Evolutionary conservation across 2,888 invertebrate species (phyloP), one percentile per base, ranked within the genome.

Genomic region (Acrocyrtus sp.): DNA sequence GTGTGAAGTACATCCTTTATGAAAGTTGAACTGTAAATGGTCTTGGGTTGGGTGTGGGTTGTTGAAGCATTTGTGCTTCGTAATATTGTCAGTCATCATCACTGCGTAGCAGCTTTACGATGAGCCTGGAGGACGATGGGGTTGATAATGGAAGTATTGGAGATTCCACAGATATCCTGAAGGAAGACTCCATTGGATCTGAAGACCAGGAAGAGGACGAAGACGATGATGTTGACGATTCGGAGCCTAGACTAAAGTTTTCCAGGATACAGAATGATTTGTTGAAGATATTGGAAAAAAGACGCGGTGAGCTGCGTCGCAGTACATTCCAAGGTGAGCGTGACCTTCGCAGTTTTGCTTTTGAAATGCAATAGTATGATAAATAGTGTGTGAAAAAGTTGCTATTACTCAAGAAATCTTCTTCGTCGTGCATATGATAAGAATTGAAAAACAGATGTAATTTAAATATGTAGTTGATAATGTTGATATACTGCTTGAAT

Each of bases 281-380:
- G 47, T 88, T 91, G 82, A 89, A 89, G 82, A 95, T 97, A 81
- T 86, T 98, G 34, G 88, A 91, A 82, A n/a, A 92, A 91, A 83
- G 93, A 94, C 85, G 91, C 92, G 80, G 94, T 95, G 58, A 96
- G 94, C 83, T 96, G 96, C 84, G 92, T 96, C 82, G 93, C 95
- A 75, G 94, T 96, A 48, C 96, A 97, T 85, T 90, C 95, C 8
- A 96, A 96, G 87, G 93, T 93, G 83, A 4, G 54, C n/a, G n/a
- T n/a, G n/a, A n/a, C n/a, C n/a, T n/a, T 24, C n/a, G 8, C 39
- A 5, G n/a, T n/a, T n/a, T n/a, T n/a, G n/a, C n/a, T n/a, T n/a
- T n/a, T 17, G 12, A 48, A 48, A 10, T 39, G 12, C 12, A 39
- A 12, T 12, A 12, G 12, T 39, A 12, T 39, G 12, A 39, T 39